A percentile compares a stretch with the other conserved stretches of the same genome.
Evolutionary conservation across 1,140 invertebrate genomes (phyloP).

Genomic region (Adelges cooleyi): DNA sequence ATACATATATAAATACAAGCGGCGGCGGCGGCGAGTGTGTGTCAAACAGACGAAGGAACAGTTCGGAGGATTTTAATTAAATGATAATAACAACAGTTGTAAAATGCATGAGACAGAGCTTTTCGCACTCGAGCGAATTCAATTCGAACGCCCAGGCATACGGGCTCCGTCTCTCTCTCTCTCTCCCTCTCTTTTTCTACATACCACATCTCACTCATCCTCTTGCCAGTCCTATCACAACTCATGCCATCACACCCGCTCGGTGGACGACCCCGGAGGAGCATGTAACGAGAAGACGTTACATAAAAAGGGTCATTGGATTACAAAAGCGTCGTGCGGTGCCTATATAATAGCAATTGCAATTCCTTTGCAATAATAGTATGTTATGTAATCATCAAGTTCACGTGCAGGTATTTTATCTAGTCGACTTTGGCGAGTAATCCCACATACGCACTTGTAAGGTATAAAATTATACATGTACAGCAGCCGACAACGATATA

Average conservation of each 20-base stretch:
- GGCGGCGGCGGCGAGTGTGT: neutral
- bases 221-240: no score
- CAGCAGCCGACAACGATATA: no score
- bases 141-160: conserved; percentile 22
- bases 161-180: neutral
- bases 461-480: no score
- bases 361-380: no score
- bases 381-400: no score
- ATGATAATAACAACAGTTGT: conserved; percentile 29
- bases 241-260: no score
- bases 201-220: no score
- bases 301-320: conserved; percentile 27
- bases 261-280: neutral
- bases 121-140: conserved; percentile 27
- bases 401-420: no score
- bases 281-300: conserved; percentile 22
- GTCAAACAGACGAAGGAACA: conserved; percentile 26
- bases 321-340: conserved; percentile 16
- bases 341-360: no score
- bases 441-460: no score
- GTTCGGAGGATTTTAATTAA: conserved; percentile 29
- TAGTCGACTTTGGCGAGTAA: no score
- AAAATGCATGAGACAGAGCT: conserved; percentile 27
- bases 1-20: neutral
- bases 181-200: no score